These are phyloP conservation scores for Selene dorsalis DNA, from an alignment of 2,797 vertebrate genomes.

Conservation along the genomic window DNA sequence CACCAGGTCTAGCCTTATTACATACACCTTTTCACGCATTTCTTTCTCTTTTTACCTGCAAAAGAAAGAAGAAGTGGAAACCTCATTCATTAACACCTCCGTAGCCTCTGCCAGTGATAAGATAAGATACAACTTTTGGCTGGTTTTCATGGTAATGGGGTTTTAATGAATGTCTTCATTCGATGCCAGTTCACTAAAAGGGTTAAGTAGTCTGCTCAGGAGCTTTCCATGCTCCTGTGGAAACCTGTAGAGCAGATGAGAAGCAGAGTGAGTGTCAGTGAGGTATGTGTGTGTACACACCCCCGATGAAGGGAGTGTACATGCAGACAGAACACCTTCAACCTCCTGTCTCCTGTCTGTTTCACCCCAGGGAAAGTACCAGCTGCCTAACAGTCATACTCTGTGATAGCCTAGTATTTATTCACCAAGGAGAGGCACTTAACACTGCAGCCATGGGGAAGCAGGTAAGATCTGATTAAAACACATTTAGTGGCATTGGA, in stretches of 20 bases:
- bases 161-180: constrained; percentile 23
- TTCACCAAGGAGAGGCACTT: constrained; percentile 63
- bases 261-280: constrained; percentile 68
- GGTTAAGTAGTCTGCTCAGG: constrained; percentile 66
- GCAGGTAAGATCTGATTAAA: constrained; percentile 80
- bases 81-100: constrained; percentile 2
- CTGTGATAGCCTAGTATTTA: constrained; percentile 55
- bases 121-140: background rate
- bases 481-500: constrained; percentile 32
- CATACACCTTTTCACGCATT: constrained; percentile 20
- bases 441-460: constrained; percentile 78
- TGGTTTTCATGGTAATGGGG: constrained; percentile 1
- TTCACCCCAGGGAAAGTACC: constrained; percentile 72
- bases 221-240: constrained; percentile 75
- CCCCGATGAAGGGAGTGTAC: constrained; percentile 75
- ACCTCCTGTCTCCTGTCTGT: constrained; percentile 74
- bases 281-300: constrained; percentile 77
- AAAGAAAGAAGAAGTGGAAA: background rate
- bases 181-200: constrained; percentile 49
- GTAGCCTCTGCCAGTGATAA: background rate
- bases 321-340: constrained; percentile 77
- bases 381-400: constrained; percentile 61
- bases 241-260: constrained; percentile 80
- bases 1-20: constrained; percentile 22
- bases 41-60: constrained; percentile 1